Evolutionary conservation across 1,140 invertebrate genomes (phyloP).

Genomic region (Drosophila nasuta): DNA sequence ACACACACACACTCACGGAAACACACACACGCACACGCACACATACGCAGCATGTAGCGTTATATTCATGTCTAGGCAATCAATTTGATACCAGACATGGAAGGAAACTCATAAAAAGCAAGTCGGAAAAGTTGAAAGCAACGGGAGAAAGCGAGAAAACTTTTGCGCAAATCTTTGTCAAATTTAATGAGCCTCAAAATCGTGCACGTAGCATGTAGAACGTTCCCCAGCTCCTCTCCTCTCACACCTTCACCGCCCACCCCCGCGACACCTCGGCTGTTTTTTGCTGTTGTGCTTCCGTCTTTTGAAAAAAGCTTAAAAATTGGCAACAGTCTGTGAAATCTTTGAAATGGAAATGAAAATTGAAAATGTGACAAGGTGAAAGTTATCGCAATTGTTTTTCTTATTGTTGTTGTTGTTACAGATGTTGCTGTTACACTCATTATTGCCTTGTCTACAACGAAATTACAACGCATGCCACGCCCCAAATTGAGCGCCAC

Average conservation of each 20-base stretch:
- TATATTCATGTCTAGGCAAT: constrained; percentile 55
- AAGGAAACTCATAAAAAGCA: constrained; percentile 44
- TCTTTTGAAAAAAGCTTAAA: constrained; percentile 40
- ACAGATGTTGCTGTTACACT: constrained; percentile 27
- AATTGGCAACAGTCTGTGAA: constrained; percentile 69
- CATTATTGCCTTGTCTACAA: constrained; percentile 65
- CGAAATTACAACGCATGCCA: constrained; percentile 71
- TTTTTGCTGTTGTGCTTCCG: neutral
- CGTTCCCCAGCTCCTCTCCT: neutral
- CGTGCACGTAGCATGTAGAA: constrained; percentile 28
- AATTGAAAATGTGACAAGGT: constrained; percentile 80
- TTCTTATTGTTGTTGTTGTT: constrained; percentile 16
- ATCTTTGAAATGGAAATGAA: constrained; percentile 69
- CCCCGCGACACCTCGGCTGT: too few species aligned
- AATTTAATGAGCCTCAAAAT: constrained; percentile 80
- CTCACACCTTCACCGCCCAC: neutral
- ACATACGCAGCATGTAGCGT: constrained; percentile 14
- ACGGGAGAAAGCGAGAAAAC: constrained; percentile 38
- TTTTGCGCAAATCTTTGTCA: constrained; percentile 71
- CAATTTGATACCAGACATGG: constrained; percentile 63
- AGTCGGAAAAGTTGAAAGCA: constrained; percentile 58
- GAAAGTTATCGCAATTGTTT: constrained; percentile 52
- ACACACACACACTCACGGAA: constrained; percentile 12
- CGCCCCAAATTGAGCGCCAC: constrained; percentile 12
- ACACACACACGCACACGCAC: constrained; percentile 14